phyloP scores from a whole-genome alignment of 2,113 vertebrate genomes.

The Sebastes schlegelii region DNA sequence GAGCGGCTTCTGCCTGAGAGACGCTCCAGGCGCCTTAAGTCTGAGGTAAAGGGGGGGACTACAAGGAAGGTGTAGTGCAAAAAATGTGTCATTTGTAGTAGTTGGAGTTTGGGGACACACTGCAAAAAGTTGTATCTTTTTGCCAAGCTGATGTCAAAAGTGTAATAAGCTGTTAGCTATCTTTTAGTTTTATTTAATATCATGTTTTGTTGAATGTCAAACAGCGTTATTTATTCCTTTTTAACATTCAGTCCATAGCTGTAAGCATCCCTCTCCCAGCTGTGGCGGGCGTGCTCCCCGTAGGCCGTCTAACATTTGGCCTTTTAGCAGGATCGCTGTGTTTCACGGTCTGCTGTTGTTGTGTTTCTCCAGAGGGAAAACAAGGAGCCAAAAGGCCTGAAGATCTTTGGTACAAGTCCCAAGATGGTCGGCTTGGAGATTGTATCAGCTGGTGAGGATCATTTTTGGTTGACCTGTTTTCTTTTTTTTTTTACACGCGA shows the following conservation, averaged over 20 bases:
- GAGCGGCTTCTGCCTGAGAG: conserved; percentile 75
- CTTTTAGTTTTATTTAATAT: background rate
- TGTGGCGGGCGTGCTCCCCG: background rate
- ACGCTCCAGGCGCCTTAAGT: conserved; percentile 84
- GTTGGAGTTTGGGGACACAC: background rate
- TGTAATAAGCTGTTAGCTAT: background rate
- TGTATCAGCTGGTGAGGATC: conserved; percentile 82
- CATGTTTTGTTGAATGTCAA: background rate
- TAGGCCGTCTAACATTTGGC: conserved; percentile 7
- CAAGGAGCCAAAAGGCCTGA: conserved; percentile 92
- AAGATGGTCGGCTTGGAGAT: conserved; percentile 92
- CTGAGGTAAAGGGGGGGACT: conserved; percentile 72
- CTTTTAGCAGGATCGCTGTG: conserved; percentile 17
- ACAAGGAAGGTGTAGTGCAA: background rate
- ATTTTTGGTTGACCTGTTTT: background rate
- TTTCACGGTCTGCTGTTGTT: conserved; percentile 32
- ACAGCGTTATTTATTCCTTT: background rate
- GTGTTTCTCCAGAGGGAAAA: conserved; percentile 82
- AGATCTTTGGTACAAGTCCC: conserved; percentile 92
- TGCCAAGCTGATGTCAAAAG: background rate
- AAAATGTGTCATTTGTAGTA: background rate
- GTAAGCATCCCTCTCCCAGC: background rate
- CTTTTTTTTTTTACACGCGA: background rate
- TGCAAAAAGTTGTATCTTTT: background rate
- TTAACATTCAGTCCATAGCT: background rate